Base-by-base conservation (phyloP, 1,140 invertebrate genomes). In the Brachionus calyciflorus region DNA sequence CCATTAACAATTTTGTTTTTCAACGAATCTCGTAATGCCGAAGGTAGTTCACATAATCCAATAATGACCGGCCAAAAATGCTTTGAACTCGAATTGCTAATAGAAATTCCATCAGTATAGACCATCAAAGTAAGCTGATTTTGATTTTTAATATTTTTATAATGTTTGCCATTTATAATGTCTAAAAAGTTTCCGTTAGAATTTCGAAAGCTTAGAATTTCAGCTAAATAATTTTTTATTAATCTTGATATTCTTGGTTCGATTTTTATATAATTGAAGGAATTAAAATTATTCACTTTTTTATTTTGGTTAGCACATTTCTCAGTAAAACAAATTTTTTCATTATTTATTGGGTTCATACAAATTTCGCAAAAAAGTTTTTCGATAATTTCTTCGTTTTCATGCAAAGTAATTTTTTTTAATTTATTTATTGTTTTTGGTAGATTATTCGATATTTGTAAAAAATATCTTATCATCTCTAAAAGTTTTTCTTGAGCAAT, bases 401-500 rank as follows among this genome's bases (percentile, higher is more conserved):
- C 57, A 41, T 26, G 4, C 14, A 14, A 14, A 19, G 21, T 40
- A 19, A 19, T 41, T 40, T 63, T 41, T 40, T 17, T 63, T 41
- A n/a, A 21, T 41, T 63, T 41, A 63, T 63, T 63, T 17, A 63
- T 41, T 63, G 57, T 63, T 44, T 63, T 63, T 41, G 30, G 57
- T 7, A 63, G 28, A 41, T 21, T 17, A 63, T 63, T 63, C 33
- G 30, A 41, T 5, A 63, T 41, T 21, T 0, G 57, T 21, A 63
- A 33, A 17, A 63, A 41, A 19, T 41, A 41, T 17, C 21, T 14
- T 41, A 63, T 41, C 28, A 40, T 17, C 28, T 63, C 57, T 17
- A 41, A 33, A 14, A 63, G 57, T 41, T 41, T 40, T 41, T 63
- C 12, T 63, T 63, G 57, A 17, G 30, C 30, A 40, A 63, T 28